Evolutionary conservation across 2,888 invertebrate genomes (phyloP), one percentile per base, ranked within the genome.

Genomic region (Chouioia cunea): DNA sequence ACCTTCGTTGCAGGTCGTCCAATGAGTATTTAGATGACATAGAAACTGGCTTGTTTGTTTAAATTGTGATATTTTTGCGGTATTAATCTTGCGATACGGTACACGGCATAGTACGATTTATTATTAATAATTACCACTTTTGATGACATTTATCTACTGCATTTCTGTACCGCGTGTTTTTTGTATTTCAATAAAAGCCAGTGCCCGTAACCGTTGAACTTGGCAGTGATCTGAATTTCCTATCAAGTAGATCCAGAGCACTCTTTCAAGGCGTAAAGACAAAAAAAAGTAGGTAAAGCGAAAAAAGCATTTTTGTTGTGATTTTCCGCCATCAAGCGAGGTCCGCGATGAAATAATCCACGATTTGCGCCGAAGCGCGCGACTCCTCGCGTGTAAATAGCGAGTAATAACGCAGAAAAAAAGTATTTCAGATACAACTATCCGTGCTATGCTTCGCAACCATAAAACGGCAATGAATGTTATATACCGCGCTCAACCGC

Each of bases 341-440:
- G n/a, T 56, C 57, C 43, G 15, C 59, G 27, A n/a, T 23, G 22
- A 12, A 46, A 27, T 27, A 27, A 16, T n/a, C 64, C 43, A n/a
- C 52, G 15, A 46, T 16, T 15, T 16, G 22, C 22, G 12, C 54
- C n/a, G n/a, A 47, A 14, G 44, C 4, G 23, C 56, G 52, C 47
- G 16, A 43, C 56, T n/a, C n/a, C n/a, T n/a, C n/a, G n/a, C n/a
- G n/a, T n/a, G n/a, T n/a, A 27, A 50, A 18, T 27, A 57, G 43
- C 65, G 43, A 65, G 57, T 57, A 43, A 65, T 57, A 65, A 65
- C 59, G 59, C 59, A 47, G 59, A 65, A 65, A 57, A 56, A 56
- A 65, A 56, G 54, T 46, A 43, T 53, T 63, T 63, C 27, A 27
- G 27, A 4, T 27, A 27, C 6, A 27, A 27, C 4, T 6, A 27